phyloP scores from a whole-genome alignment of 2,888 invertebrate species.

The Agrenia bidenticulata region DNA sequence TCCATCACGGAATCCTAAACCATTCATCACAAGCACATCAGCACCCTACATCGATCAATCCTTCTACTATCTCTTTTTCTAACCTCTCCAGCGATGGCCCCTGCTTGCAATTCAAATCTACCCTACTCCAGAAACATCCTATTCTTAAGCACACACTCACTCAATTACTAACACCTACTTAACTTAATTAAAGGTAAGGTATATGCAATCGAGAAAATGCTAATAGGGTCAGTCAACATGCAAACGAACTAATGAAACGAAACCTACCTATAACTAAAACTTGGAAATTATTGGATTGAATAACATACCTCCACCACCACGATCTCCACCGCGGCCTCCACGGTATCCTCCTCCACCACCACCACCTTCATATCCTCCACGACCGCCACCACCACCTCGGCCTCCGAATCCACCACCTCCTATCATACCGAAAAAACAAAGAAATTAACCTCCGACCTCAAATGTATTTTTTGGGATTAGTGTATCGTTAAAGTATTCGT shows the following conservation, averaged over 20 bases:
- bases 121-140: background rate
- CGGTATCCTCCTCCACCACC: slow-evolving; percentile 47
- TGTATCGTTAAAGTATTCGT: background rate
- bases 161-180: no score
- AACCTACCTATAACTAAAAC: slow-evolving; percentile 3
- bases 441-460: slow-evolving; percentile 6
- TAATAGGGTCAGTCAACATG: slow-evolving; percentile 8
- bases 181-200: no score
- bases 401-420: slow-evolving; percentile 70
- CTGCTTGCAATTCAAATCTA: background rate
- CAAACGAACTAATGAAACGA: background rate
- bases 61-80: slow-evolving; percentile 2
- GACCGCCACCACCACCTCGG: slow-evolving; percentile 63
- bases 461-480: background rate
- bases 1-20: slow-evolving; percentile 37
- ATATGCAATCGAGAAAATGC: no score
- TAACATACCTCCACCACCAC: slow-evolving; percentile 60
- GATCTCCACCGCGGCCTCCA: slow-evolving; percentile 41
- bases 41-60: slow-evolving; percentile 23
- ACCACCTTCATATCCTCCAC: slow-evolving; percentile 45
- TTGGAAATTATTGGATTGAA: background rate
- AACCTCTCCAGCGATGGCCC: background rate
- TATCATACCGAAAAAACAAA: slow-evolving; percentile 60
- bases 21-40: slow-evolving; percentile 39
- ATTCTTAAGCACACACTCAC: no score